These are phyloP conservation scores for Monomorium pharaonis DNA, from an alignment of 1,140 invertebrate genomes.

Conservation along the genomic window DNA sequence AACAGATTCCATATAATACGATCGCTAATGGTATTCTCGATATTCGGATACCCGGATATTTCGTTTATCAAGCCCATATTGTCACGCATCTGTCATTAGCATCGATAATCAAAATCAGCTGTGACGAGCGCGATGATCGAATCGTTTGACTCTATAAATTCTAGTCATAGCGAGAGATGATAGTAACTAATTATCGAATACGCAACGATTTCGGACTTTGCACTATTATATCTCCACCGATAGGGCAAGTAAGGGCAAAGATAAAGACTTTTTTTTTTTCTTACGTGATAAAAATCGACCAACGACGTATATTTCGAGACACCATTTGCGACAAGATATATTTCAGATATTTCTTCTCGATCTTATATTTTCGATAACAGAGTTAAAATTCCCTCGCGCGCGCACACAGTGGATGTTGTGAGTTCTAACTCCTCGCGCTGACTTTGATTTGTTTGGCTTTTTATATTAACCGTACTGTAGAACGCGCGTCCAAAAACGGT, in stretches of 20 bases:
- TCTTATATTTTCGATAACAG: not conserved
- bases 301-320: not conserved
- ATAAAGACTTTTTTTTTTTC: not conserved
- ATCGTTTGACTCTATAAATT: not conserved
- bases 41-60: not conserved
- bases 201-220: not conserved
- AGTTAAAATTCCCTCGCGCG: not conserved
- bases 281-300: not conserved
- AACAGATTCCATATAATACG: not conserved
- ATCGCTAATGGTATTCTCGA: not conserved
- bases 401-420: not conserved
- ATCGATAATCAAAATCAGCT: not conserved
- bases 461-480: not conserved
- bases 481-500: conserved; percentile 37
- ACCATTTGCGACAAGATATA: not conserved
- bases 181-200: not conserved
- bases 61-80: no score
- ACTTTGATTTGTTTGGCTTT: not conserved
- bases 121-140: not conserved
- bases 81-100: not conserved
- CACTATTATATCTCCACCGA: not conserved
- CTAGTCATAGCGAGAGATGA: not conserved
- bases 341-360: not conserved
- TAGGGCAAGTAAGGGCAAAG: not conserved
- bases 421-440: not conserved